Evolutionary conservation across 2,797 vertebrate species (phyloP).

Genomic region (Lacerta agilis): DNA sequence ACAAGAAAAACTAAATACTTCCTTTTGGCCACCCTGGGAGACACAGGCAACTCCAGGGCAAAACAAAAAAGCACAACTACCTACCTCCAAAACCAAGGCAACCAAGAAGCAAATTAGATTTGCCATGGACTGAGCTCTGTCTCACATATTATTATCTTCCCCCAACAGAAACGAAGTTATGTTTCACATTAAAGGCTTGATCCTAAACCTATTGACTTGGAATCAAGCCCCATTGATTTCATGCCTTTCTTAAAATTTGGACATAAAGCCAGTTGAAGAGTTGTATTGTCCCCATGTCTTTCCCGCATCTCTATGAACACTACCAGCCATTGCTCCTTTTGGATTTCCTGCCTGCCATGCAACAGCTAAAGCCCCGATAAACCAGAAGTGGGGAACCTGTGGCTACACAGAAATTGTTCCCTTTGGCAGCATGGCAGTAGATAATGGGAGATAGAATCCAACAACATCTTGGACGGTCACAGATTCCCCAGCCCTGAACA

Average conservation of each 20-base stretch:
- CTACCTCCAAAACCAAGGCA: background rate
- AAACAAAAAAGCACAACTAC: background rate
- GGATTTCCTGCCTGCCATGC: too few relatives aligned
- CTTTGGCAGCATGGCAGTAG: too few relatives aligned
- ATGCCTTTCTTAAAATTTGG: too few relatives aligned
- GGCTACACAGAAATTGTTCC: too few relatives aligned
- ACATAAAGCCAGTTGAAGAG: background rate
- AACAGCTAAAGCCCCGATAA: too few relatives aligned
- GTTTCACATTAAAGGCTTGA: background rate
- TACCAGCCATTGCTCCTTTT: background rate
- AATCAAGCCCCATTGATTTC: background rate
- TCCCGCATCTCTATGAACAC: background rate
- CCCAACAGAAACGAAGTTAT: background rate
- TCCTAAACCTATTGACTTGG: background rate
- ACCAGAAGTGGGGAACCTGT: too few relatives aligned
- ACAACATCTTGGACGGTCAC: too few relatives aligned
- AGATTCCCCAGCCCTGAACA: too few relatives aligned
- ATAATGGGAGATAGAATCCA: too few relatives aligned
- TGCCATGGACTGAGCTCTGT: background rate
- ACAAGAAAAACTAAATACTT: conserved; percentile 27
- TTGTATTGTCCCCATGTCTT: background rate
- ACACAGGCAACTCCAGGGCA: background rate
- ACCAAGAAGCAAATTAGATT: background rate
- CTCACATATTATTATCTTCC: background rate
- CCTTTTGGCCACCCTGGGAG: conserved; percentile 36